phyloP scores from a whole-genome alignment of 2,113 vertebrate species.

The Suricata suricatta region DNA sequence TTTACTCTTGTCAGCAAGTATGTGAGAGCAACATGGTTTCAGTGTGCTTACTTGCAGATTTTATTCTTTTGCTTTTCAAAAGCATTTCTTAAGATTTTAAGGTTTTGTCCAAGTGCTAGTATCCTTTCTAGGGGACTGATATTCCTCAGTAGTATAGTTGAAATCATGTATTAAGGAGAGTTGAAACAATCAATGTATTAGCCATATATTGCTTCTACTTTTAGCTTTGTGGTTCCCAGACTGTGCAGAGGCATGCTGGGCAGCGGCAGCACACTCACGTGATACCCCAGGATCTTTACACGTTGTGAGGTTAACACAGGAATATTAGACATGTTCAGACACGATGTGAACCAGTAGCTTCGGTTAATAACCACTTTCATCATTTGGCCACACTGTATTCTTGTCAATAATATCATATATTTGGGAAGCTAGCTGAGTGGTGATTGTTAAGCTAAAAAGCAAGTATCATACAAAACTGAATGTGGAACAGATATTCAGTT shows the following conservation, averaged over 20 bases:
- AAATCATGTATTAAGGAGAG: neutral
- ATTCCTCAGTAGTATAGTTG: neutral
- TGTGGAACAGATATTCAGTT: neutral
- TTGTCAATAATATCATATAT: slow-evolving; percentile 42
- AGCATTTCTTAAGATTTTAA: neutral
- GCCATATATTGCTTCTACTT: neutral
- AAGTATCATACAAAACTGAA: neutral
- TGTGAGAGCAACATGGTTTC: neutral
- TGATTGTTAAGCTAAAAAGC: slow-evolving; percentile 4
- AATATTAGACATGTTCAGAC: neutral
- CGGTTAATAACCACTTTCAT: slow-evolving; percentile 15
- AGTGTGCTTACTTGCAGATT: neutral
- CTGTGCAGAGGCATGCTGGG: neutral
- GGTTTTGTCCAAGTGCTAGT: neutral
- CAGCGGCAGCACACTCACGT: neutral
- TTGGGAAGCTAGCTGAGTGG: neutral
- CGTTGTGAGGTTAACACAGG: neutral
- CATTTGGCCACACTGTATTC: neutral
- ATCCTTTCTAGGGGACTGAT: neutral
- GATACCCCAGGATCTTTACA: neutral
- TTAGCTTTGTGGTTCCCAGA: slow-evolving; percentile 14
- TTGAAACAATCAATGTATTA: neutral
- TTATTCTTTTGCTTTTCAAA: slow-evolving; percentile 28
- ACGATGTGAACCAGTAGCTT: neutral
- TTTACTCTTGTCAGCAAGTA: neutral